Conservation (phyloP, 2,797 vertebrate species). For the Gorsachius magnificus region DNA sequence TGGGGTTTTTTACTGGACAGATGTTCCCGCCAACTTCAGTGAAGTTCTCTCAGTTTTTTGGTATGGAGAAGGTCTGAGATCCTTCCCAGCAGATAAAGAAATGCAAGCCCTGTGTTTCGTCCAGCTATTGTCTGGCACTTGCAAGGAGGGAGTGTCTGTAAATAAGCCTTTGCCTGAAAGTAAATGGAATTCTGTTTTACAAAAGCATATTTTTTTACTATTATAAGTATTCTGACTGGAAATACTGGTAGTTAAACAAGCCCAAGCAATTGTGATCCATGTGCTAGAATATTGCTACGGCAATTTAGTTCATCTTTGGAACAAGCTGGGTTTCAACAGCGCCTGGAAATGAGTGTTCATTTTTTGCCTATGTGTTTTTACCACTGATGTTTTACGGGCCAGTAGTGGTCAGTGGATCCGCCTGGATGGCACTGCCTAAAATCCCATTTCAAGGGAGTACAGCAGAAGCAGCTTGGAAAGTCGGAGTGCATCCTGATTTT, state of each 20-base stretch:
- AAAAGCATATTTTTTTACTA: background rate
- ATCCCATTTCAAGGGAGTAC: background rate
- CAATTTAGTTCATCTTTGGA: background rate
- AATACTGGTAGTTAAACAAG: background rate
- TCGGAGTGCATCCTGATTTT: background rate
- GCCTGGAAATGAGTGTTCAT: background rate
- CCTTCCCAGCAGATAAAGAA: background rate
- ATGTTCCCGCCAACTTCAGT: background rate
- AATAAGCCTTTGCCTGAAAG: background rate
- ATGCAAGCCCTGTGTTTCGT: background rate
- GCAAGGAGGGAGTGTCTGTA: background rate
- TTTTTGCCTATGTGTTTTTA: background rate
- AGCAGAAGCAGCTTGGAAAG: background rate
- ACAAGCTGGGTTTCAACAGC: background rate
- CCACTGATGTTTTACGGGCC: background rate
- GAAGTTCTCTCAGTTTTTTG: background rate
- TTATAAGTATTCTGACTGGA: background rate
- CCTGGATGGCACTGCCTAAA: background rate
- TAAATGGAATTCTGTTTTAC: background rate
- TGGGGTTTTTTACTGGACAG: too few relatives aligned
- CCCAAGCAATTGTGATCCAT: background rate
- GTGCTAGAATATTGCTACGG: background rate
- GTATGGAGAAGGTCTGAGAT: background rate
- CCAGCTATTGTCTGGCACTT: background rate
- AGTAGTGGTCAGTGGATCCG: background rate